These are phyloP conservation scores for Abscondita cerata DNA, from an alignment of 2,888 invertebrate species.

Conservation along the genomic window DNA sequence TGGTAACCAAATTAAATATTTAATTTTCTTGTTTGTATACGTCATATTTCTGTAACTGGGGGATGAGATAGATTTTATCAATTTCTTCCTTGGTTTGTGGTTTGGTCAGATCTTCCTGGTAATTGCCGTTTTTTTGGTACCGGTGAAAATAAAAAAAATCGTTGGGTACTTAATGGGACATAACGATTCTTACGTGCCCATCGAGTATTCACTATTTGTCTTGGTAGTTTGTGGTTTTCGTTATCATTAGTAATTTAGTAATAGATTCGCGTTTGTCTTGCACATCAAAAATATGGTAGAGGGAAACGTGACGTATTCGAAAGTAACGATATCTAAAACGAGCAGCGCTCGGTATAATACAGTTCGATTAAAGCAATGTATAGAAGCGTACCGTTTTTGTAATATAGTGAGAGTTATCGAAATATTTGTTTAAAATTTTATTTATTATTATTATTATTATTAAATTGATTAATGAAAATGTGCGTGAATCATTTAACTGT, in stretches of 20 bases:
- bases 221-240: conserved; percentile 6
- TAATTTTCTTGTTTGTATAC: too few species aligned
- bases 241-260: neutral
- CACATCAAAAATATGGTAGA: conserved; percentile 13
- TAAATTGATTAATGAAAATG: too few species aligned
- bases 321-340: conserved; percentile 10
- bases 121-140: too few species aligned
- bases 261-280: conserved; percentile 10
- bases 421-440: neutral
- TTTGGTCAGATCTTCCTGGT: too few species aligned
- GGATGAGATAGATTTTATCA: too few species aligned
- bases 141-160: too few species aligned
- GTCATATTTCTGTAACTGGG: too few species aligned
- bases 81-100: too few species aligned
- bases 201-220: too few species aligned
- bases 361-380: conserved; percentile 6
- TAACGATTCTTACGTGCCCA: too few species aligned
- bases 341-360: conserved; percentile 3
- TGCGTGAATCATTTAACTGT: conserved; percentile 57
- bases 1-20: too few species aligned
- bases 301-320: conserved; percentile 18
- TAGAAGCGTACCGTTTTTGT: conserved; percentile 1
- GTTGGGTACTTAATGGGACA: too few species aligned
- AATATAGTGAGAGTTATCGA: neutral
- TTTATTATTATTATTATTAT: conserved; percentile 3